Conservation (phyloP, 2,113 vertebrate species). For the Sarotherodon lohbergeri region DNA sequence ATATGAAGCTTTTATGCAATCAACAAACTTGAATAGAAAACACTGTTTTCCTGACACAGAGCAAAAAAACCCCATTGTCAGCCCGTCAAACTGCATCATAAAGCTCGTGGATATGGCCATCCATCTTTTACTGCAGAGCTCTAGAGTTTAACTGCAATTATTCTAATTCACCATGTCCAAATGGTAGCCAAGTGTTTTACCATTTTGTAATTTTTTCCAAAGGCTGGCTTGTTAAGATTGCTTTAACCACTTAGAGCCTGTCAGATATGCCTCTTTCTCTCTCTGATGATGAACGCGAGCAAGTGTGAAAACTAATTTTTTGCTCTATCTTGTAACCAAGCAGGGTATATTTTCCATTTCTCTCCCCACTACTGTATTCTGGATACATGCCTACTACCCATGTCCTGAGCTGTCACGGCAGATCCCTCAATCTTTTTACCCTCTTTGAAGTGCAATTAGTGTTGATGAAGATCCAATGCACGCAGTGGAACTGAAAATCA, state of each 20-base stretch:
- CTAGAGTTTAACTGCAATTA: background rate
- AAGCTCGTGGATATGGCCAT: background rate
- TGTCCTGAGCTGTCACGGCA: slow-evolving; percentile 26
- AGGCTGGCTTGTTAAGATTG: slow-evolving; percentile 24
- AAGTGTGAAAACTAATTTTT: slow-evolving; percentile 31
- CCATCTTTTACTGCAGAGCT: background rate
- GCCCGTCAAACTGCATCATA: background rate
- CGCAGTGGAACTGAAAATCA: slow-evolving; percentile 38
- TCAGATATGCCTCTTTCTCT: slow-evolving; percentile 10
- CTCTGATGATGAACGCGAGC: background rate
- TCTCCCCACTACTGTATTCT: background rate
- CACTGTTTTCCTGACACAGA: background rate
- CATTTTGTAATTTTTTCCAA: background rate
- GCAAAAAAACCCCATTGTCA: background rate
- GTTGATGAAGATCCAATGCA: slow-evolving; percentile 45
- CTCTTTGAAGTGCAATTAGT: slow-evolving; percentile 47
- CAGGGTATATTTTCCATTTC: background rate
- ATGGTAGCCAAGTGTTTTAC: slow-evolving; percentile 6
- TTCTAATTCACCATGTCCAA: slow-evolving; percentile 17
- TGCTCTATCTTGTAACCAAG: background rate
- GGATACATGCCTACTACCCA: slow-evolving; percentile 12
- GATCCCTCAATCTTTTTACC: slow-evolving; percentile 20
- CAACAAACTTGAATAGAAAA: slow-evolving; percentile 23
- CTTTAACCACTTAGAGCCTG: slow-evolving; percentile 19
- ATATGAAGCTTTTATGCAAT: background rate